Base-by-base conservation (phyloP, 2,797 vertebrate species). In the Percopsis omiscomaycus region DNA sequence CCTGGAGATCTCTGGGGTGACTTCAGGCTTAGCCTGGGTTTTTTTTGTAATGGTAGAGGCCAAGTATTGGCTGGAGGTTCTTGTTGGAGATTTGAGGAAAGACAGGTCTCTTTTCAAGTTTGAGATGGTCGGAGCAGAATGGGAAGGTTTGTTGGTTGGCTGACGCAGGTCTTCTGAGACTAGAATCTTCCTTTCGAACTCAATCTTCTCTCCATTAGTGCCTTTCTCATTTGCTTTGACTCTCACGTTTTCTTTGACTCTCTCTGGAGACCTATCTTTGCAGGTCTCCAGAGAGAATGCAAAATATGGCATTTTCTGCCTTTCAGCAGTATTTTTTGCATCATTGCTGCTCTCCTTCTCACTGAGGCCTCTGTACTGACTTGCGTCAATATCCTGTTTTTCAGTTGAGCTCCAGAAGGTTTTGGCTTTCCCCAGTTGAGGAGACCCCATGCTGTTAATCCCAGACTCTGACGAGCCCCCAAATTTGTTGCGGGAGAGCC, bases 51-150 rank as follows among this genome's bases (percentile, higher is more conserved):
- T 95, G 53, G 95, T 95, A 64, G 95, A 97, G 1, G 96, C 96
- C 79, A 99, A 92, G 2, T 98, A 97, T 64, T 97, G 95, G 83
- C 96, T 98, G 51, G 96, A 98, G 1, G 95, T 98, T 85, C 95
- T 93, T 67, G 93, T 94, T 2, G 93, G 88, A 5, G 95, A 93
- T 86, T 91, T 96, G 8, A 95, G 77, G 74, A 97, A 95, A 0
- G 86, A 88, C 59, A 93, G 69, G 54, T 94, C 91, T 69, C 84
- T 87, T 67, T 84, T 92, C 9, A 79, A 60, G 58, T 87, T 29
- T 13, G 80, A 9, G 55, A 65, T 16, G 3, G 64, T 0, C 12
- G 58, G 55, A 84, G 82, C 65, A 28, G 55, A 59, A 72, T 79
- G 44, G 15, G 32, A 48, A 66, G 80, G 74, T 70, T 80, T 86